Conservation (phyloP, 2,888 invertebrate genomes). For the Phyllotreta cruciferae region DNA sequence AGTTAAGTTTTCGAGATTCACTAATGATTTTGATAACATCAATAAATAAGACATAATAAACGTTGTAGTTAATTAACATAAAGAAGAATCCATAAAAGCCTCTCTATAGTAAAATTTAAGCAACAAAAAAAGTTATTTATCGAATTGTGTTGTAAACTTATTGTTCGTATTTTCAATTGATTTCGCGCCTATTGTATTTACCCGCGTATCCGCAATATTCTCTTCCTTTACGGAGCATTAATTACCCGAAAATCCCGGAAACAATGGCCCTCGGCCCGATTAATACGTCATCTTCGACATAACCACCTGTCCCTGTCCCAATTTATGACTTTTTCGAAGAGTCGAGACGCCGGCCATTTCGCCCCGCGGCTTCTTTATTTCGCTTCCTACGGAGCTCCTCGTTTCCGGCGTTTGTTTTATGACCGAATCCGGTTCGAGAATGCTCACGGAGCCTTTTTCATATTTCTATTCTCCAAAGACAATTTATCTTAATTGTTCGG, state of each 20-base stretch:
- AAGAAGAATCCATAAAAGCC: too few relatives aligned
- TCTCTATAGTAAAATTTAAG: too few relatives aligned
- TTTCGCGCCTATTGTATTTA: constrained; percentile 3
- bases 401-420: constrained; percentile 25
- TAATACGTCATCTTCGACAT: constrained; percentile 41
- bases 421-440: constrained; percentile 6
- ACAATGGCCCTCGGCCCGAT: constrained; percentile 28
- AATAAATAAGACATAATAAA: too few relatives aligned
- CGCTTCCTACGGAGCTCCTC: constrained; percentile 35
- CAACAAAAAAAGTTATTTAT: too few relatives aligned
- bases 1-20: too few relatives aligned
- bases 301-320: constrained; percentile 50
- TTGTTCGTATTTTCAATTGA: too few relatives aligned
- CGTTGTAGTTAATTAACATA: too few relatives aligned
- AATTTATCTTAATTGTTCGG: constrained; percentile 2
- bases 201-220: constrained; percentile 6
- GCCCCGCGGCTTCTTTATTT: constrained; percentile 50
- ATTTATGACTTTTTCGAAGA: constrained; percentile 52
- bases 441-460: background rate
- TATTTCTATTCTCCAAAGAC: background rate
- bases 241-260: constrained; percentile 19
- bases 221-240: constrained; percentile 12
- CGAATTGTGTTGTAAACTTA: too few relatives aligned
- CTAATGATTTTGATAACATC: too few relatives aligned
- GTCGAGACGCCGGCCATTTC: constrained; percentile 54